phyloP scores from a whole-genome alignment of 1,140 invertebrate species.

The Mesaphorura yosii region DNA sequence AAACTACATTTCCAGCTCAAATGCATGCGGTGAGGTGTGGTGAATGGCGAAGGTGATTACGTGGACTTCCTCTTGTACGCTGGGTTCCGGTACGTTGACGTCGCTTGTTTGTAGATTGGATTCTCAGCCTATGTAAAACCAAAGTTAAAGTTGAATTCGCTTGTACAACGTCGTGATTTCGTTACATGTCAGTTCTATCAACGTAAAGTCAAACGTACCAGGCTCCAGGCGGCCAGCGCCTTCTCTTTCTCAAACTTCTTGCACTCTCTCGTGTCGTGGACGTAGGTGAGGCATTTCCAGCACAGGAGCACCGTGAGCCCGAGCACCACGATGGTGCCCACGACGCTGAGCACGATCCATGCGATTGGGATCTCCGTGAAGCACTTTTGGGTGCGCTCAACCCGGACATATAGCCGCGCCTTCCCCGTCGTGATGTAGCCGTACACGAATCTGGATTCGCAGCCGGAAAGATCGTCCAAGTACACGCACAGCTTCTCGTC shows the following conservation, averaged over 20 bases:
- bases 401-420: background rate
- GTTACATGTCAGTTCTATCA: background rate
- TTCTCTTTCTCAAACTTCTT: conserved; percentile 69
- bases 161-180: too few species aligned
- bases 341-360: conserved; percentile 53
- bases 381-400: background rate
- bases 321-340: conserved; percentile 56
- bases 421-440: background rate
- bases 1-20: too few species aligned
- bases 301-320: conserved; percentile 60
- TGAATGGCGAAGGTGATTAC: too few species aligned
- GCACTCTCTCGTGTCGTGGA: conserved; percentile 68
- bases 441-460: conserved; percentile 1
- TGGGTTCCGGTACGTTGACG: conserved; percentile 95
- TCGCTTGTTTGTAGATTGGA: conserved; percentile 95
- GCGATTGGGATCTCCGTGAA: conserved; percentile 4
- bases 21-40: too few species aligned
- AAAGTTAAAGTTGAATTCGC: conserved; percentile 27
- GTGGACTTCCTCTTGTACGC: too few species aligned
- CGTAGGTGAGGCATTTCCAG: conserved; percentile 69
- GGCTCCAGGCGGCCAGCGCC: conserved; percentile 57
- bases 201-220: conserved; percentile 41
- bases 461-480: background rate
- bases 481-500: background rate
- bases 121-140: conserved; percentile 70